Conservation (phyloP, 2,797 vertebrate genomes). For the Tokudaia muenninki region DNA sequence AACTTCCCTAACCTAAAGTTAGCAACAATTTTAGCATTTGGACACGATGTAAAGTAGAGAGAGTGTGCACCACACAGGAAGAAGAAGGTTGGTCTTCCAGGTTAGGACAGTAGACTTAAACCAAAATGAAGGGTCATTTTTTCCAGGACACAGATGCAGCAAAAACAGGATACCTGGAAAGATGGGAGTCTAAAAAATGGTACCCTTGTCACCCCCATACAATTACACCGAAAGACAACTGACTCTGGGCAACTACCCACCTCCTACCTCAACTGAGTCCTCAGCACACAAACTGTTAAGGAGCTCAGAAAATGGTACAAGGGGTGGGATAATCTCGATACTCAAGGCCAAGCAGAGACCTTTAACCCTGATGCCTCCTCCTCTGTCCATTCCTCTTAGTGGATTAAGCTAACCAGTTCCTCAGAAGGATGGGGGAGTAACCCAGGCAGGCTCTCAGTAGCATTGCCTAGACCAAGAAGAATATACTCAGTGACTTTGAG, state of each 20-base stretch:
- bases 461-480: background rate
- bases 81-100: background rate
- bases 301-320: background rate
- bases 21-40: conserved; percentile 50
- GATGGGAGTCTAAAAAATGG: conserved; percentile 49
- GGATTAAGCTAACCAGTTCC: background rate
- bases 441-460: background rate
- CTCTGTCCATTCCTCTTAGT: background rate
- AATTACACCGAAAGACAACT: conserved; percentile 34
- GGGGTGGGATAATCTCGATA: background rate
- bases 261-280: background rate
- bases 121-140: conserved; percentile 12
- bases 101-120: conserved; percentile 49
- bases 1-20: background rate
- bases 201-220: conserved; percentile 13
- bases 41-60: background rate
- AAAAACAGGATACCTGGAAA: conserved; percentile 67
- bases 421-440: background rate
- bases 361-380: background rate
- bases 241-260: background rate
- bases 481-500: background rate
- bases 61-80: background rate
- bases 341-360: background rate
- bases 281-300: background rate
- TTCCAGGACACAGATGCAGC: conserved; percentile 68